A percentile compares a stretch with the other conserved stretches of the same genome.
These are phyloP conservation scores for Strigamia crassipes DNA, from an alignment of 2,888 invertebrate species.

Conservation along the genomic window DNA sequence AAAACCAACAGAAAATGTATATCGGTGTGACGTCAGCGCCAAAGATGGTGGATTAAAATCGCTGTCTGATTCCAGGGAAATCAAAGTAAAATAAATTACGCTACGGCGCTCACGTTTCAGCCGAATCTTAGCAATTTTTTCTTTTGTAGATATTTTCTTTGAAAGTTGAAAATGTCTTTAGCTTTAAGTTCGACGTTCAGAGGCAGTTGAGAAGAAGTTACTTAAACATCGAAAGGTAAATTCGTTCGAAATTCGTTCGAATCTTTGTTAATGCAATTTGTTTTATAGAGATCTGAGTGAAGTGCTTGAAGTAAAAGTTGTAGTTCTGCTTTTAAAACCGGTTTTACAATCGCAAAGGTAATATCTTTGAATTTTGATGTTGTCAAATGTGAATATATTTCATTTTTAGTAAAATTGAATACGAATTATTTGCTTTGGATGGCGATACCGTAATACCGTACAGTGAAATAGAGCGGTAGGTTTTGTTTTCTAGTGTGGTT, in stretches of 20 bases:
- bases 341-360: neutral
- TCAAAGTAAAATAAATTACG: neutral
- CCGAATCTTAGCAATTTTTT: neutral
- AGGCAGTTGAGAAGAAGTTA: neutral
- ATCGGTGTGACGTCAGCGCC: neutral
- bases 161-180: neutral
- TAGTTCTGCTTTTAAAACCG: neutral
- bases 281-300: neutral
- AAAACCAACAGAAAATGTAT: neutral
- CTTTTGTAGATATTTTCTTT: neutral
- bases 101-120: neutral
- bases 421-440: neutral
- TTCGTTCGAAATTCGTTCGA: neutral
- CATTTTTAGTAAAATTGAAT: neutral
- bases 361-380: too few species aligned
- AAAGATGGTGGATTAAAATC: neutral
- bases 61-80: neutral
- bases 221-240: neutral
- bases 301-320: neutral
- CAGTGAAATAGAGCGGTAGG: neutral
- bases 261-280: neutral
- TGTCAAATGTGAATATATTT: too few species aligned
- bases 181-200: neutral
- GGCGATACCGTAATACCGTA: neutral
- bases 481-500: neutral